Base-by-base conservation (phyloP, 1,140 invertebrate species). In the Drosophila biarmipes region DNA sequence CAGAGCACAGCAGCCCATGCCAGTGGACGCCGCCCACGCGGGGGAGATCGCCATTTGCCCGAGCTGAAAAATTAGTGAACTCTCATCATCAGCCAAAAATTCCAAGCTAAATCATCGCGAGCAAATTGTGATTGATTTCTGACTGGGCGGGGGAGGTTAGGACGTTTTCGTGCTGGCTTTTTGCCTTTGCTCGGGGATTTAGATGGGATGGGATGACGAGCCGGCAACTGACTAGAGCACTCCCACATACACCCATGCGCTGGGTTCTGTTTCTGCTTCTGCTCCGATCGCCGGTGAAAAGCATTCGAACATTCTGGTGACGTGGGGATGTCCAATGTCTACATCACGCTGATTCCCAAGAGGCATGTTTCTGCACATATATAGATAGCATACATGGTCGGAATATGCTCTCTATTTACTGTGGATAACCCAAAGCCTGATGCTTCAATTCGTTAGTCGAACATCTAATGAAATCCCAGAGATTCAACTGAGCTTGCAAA, bases 111-210 rank as follows among this genome's bases (percentile, higher is more conserved):
- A 86, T 87, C 81, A 87, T 75, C 74, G 64, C 57, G 34, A 59
- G 68, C 38, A 67, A 87, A 87, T 74, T 87, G 87, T 86, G 81
- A 86, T 86, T 87, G 81, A 86, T 86, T 87, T 78, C 69, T 72
- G 40, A 49, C 57, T 62, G 46, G 21, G 38, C 11, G 42, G 43
- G 40, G 12, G 52, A 11, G 8, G 29, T 6, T 8, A 40, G 27
- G 19, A 12, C 31, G 15, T 14, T 29, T 15, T 31, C 8, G 2
- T 4, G 7, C 4, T 15, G 19, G 19, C 6, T 19, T 27, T 45
- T 46, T 46, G 10, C 5, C n/a, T 31, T 49, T 49, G 24, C 24
- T 24, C 3, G 24, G 15, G 19, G 24, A 21, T 58, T 21, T 57
- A 40, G 38, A 38, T 58, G 48, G 42, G 7, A 27, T 46, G 56